Conservation (phyloP, 2,113 vertebrate species). For the Serinus canaria region DNA sequence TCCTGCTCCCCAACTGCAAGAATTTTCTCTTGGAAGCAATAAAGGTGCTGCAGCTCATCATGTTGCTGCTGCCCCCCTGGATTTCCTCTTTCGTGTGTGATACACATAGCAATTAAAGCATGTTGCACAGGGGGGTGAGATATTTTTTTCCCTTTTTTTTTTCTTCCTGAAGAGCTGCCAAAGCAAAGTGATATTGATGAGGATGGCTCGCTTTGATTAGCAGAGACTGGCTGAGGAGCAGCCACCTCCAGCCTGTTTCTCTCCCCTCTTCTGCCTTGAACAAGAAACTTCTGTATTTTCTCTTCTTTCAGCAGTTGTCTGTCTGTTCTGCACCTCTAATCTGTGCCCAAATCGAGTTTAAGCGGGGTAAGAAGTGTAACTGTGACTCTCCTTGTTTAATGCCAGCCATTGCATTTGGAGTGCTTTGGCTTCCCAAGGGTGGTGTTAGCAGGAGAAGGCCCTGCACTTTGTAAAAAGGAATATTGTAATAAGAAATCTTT, state of each 20-base stretch:
- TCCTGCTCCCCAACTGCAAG: not conserved
- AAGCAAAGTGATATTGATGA: conserved; percentile 50
- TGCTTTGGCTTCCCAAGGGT: not conserved
- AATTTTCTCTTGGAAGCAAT: not conserved
- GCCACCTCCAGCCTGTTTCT: not conserved
- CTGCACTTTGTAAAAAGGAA: not conserved
- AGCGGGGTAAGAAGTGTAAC: not conserved
- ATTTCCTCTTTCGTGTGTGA: not conserved
- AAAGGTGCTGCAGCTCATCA: not conserved
- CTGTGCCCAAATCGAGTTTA: not conserved
- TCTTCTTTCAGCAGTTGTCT: not conserved
- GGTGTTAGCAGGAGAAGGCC: not conserved
- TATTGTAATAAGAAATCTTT: not conserved
- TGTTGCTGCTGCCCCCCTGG: not conserved
- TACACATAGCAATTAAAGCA: not conserved
- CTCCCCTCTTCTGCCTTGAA: not conserved
- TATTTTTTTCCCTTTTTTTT: not conserved
- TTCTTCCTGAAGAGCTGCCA: not conserved
- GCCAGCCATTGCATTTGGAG: not conserved
- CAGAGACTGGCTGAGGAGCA: not conserved
- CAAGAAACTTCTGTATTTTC: not conserved
- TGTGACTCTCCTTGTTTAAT: conserved; percentile 2
- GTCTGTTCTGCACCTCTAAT: not conserved
- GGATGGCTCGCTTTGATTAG: conserved; percentile 5
- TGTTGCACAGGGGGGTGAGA: not conserved